A percentile compares a stretch with the other conserved stretches of the same genome.
Conservation (phyloP, 2,113 vertebrate genomes). For the Butorides virescens region DNA sequence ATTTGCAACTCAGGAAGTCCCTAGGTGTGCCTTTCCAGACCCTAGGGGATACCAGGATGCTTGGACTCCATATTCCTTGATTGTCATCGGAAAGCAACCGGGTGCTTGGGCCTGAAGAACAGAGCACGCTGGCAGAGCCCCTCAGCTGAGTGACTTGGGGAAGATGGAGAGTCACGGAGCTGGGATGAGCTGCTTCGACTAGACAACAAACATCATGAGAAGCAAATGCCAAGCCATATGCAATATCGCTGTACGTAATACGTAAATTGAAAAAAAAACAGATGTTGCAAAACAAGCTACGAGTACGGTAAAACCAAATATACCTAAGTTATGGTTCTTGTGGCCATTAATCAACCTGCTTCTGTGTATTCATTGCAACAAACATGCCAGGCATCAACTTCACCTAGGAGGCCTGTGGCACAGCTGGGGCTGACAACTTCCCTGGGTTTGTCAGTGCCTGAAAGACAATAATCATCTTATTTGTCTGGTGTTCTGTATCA, state of each 20-base stretch:
- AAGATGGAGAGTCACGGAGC: not conserved
- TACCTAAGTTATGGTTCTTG: not conserved
- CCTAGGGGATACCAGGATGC: not conserved
- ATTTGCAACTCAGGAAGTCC: not conserved
- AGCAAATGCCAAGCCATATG: not conserved
- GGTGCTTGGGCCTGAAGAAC: not conserved
- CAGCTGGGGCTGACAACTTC: not conserved
- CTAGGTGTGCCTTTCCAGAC: not conserved
- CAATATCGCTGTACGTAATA: not conserved
- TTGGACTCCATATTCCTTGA: not conserved
- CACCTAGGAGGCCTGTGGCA: not conserved
- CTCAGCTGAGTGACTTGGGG: not conserved
- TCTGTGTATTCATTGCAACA: not conserved
- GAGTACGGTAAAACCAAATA: not conserved
- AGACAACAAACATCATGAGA: not conserved
- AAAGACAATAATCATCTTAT: not conserved
- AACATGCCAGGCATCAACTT: not conserved
- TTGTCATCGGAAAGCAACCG: fast-evolving
- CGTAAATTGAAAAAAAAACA: not conserved
- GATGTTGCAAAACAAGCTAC: not conserved
- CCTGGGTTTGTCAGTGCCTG: not conserved
- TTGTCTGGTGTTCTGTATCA: not conserved
- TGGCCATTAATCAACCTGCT: not conserved
- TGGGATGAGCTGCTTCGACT: not conserved
- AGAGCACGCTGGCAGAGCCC: not conserved